These are phyloP conservation scores for Apis florea DNA, from an alignment of 1,140 invertebrate genomes.

Conservation along the genomic window DNA sequence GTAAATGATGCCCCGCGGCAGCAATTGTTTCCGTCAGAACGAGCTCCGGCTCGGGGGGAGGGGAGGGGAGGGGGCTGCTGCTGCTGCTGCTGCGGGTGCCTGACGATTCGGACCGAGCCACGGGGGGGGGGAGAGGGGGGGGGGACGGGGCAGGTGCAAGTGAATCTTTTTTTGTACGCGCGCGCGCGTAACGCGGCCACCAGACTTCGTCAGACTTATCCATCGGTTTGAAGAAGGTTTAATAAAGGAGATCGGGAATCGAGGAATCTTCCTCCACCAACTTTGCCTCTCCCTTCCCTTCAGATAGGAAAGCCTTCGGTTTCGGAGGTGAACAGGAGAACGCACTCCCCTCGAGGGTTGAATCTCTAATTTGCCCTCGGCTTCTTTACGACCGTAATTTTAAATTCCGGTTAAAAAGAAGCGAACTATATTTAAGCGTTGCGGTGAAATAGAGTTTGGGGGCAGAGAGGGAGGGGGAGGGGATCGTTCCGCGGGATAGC, in stretches of 20 bases:
- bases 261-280: too few species aligned
- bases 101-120: conserved; percentile 39
- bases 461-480: not conserved
- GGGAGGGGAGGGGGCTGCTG: conserved; percentile 42
- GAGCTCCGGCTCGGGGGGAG: conserved; percentile 67
- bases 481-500: conserved; percentile 53
- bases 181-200: too few species aligned
- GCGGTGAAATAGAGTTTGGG: conserved; percentile 56
- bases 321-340: conserved; percentile 39
- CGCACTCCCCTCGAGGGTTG: conserved; percentile 58
- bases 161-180: conserved; percentile 1
- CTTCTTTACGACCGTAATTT: conserved; percentile 76
- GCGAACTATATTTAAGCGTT: conserved; percentile 69
- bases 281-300: too few species aligned
- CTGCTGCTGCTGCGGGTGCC: too few species aligned
- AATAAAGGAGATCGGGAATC: too few species aligned
- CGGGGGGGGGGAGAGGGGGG: conserved; percentile 25
- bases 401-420: conserved; percentile 68
- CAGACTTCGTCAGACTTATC: too few species aligned
- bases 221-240: too few species aligned
- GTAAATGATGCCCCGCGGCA: conserved; percentile 80
- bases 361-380: conserved; percentile 72
- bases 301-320: not conserved
- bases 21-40: conserved; percentile 79
- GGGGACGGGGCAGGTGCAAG: conserved; percentile 51